A percentile compares a stretch with the other conserved stretches of the same genome.
Evolutionary conservation across 2,113 vertebrate species (phyloP).

Genomic region (Embiotoca jacksoni): DNA sequence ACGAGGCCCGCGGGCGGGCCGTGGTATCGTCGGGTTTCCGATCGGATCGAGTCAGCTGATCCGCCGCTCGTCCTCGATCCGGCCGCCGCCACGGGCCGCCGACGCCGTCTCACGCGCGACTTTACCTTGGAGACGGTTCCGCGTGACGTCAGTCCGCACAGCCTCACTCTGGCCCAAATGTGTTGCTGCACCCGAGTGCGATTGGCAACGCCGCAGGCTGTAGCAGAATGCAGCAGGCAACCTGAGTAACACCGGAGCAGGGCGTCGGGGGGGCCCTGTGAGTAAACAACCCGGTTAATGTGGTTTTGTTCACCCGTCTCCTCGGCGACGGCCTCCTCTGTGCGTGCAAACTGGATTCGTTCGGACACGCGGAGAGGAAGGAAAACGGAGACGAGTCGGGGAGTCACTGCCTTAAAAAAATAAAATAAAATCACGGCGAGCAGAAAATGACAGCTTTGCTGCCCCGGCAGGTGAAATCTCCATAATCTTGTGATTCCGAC

Average conservation of each 20-base stretch:
- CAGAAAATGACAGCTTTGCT: neutral
- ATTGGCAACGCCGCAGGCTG: conserved; percentile 42
- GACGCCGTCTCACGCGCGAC: neutral
- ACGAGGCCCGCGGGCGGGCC: no score
- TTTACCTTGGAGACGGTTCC: conserved; percentile 18
- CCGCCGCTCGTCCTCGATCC: no score
- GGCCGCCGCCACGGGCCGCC: no score
- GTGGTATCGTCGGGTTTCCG: no score
- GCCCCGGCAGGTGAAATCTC: conserved; percentile 43
- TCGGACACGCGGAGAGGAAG: conserved; percentile 11
- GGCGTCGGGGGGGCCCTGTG: conserved; percentile 35
- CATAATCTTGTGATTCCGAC: conserved; percentile 11
- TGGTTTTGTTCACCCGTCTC: conserved; percentile 41
- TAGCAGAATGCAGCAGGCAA: conserved; percentile 6
- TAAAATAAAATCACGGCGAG: neutral
- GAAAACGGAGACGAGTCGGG: neutral
- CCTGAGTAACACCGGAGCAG: conserved; percentile 29
- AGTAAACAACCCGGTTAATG: conserved; percentile 59
- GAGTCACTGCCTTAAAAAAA: neutral
- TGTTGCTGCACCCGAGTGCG: conserved; percentile 39
- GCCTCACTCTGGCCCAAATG: conserved; percentile 45
- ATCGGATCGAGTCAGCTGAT: no score
- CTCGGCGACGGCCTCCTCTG: neutral
- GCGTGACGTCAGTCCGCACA: conserved; percentile 32
- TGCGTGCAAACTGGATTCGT: conserved; percentile 15